Evolutionary conservation across 2,888 invertebrate species (phyloP).

Genomic region (Mythimna loreyi): DNA sequence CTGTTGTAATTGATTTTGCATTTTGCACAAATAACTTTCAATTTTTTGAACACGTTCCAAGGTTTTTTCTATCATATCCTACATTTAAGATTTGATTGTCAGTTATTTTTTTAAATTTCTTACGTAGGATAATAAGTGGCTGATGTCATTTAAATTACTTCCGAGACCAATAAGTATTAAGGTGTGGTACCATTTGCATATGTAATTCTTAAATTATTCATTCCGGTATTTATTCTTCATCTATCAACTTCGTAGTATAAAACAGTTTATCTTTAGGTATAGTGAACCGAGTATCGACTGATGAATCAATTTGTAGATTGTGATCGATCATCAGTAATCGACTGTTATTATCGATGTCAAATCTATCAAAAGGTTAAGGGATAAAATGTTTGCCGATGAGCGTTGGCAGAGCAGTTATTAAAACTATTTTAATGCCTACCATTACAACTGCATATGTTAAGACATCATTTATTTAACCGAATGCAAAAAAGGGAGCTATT

Average conservation of each 20-base stretch:
- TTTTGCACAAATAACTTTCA: not conserved
- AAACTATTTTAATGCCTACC: not conserved
- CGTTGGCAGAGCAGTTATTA: not conserved
- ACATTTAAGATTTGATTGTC: not conserved
- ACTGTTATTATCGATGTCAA: conserved; percentile 52
- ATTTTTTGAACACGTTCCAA: not conserved
- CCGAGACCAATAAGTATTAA: conserved; percentile 23
- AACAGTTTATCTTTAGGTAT: not conserved
- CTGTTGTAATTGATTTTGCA: not conserved
- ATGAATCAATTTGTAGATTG: conserved; percentile 53
- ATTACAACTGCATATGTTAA: not conserved
- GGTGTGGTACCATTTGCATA: conserved; percentile 39
- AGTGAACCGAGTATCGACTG: not conserved
- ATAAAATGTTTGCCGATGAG: conserved; percentile 20
- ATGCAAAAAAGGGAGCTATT: too few species aligned
- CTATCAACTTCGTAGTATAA: conserved; percentile 5
- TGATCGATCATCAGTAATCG: conserved; percentile 45
- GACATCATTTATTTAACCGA: too few species aligned
- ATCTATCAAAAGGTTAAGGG: conserved; percentile 51
- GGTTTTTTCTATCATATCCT: not conserved
- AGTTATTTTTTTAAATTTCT: not conserved
- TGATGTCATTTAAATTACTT: conserved; percentile 45
- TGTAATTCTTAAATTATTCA: conserved; percentile 28
- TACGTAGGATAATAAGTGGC: conserved; percentile 8
- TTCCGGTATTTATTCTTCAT: conserved; percentile 21